phyloP scores from a whole-genome alignment of 2,113 vertebrate species.

The Turdus rufiventris region DNA sequence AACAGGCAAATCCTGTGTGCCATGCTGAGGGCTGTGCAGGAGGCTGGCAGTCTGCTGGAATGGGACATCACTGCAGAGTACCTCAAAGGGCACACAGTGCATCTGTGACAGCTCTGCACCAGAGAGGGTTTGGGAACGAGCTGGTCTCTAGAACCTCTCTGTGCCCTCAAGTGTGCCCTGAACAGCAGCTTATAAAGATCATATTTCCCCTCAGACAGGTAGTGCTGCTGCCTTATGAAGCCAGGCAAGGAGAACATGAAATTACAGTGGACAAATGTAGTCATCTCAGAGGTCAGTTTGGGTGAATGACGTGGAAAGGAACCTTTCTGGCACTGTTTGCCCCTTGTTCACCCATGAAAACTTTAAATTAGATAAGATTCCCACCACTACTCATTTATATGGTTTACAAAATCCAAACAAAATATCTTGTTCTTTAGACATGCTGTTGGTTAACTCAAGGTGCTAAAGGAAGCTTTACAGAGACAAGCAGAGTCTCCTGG shows the following conservation, averaged over 20 bases:
- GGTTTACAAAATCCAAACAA: neutral
- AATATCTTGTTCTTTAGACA: neutral
- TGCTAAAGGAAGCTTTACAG: neutral
- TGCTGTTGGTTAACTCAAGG: neutral
- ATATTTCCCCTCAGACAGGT: neutral
- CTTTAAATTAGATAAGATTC: neutral
- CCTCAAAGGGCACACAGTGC: accelerated
- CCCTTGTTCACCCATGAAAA: neutral
- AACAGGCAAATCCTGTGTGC: neutral
- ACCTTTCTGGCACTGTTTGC: neutral
- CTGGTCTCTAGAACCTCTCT: neutral
- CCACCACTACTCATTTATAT: neutral
- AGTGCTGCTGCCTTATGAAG: accelerated
- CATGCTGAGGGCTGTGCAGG: accelerated
- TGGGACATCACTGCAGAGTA: accelerated
- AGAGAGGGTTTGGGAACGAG: accelerated
- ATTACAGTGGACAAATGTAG: accelerated
- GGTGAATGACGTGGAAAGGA: neutral
- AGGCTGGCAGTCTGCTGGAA: neutral
- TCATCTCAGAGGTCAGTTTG: no score
- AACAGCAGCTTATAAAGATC: neutral
- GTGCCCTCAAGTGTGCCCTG: neutral
- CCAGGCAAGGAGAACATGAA: neutral
- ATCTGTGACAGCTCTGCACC: neutral
- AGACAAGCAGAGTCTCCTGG: neutral